Evolutionary conservation across 2,888 invertebrate species (phyloP), one percentile per base, ranked within the genome.

Genomic region (Caenorhabditis sp.): DNA sequence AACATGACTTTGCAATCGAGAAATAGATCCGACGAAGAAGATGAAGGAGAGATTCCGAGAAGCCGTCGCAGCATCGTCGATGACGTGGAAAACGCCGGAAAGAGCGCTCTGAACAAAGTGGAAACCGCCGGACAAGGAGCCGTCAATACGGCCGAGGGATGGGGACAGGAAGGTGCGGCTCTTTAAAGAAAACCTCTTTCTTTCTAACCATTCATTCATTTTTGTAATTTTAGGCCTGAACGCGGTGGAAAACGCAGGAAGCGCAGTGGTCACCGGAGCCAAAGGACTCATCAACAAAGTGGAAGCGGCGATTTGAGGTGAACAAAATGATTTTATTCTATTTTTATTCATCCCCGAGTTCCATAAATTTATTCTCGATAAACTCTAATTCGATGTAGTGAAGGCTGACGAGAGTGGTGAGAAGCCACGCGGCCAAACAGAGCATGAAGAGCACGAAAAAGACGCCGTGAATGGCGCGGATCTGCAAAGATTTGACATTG

Each of bases 61-160:
- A 52, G 22, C 11, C 50, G 50, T 15, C 52, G 52, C 2, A 35
- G 52, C 35, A n/a, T 52, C 17, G 17, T 22, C 11, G 35, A 52
- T 13, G 52, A 35, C 35, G 17, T 52, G 11, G 35, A 52, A 13
- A 6, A 20, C 2, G 52, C 52, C 30, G 52, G 52, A 17, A 35
- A 32, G 17, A 8, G 13, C 0, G 35, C 52, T 0, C 5, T 17
- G 20, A 13, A 17, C 5, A 52, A 35, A 13, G 52, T 52, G 20
- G 35, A 52, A 8, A 35, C 1, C 15, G 52, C 35, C 17, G 52
- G 52, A 20, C 9, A 15, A 6, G n/a, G 13, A 3, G 50, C 50
- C 1, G 2, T 50, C 2, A 30, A n/a, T 11, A 50, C 50, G 15
- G 50, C 50, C 1, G 30, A 50, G 30, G 8, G 15, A 2, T 30